These are phyloP conservation scores for Premnoplex brunnescens DNA, from an alignment of 2,797 vertebrate genomes.

Conservation along the genomic window DNA sequence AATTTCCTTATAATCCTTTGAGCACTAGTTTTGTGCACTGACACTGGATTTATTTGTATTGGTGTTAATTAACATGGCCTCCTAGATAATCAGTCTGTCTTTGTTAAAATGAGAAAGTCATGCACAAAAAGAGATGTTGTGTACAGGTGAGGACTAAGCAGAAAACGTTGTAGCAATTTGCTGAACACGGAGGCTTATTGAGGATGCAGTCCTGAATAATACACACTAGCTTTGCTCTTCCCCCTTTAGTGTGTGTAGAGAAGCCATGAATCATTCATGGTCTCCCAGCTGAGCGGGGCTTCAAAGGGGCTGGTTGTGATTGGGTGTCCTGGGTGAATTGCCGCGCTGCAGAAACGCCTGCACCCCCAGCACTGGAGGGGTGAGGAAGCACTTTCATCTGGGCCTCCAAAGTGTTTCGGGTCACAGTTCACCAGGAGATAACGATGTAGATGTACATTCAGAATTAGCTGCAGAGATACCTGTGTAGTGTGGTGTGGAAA, in stretches of 20 bases:
- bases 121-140: constrained; percentile 76
- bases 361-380: constrained; percentile 82
- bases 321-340: constrained; percentile 89
- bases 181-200: constrained; percentile 86
- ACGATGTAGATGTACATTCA: constrained; percentile 83
- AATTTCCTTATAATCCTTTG: not conserved
- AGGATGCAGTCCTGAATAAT: constrained; percentile 86
- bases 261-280: constrained; percentile 94
- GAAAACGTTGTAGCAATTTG: constrained; percentile 85
- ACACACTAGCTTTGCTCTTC: constrained; percentile 85
- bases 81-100: constrained; percentile 65
- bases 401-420: constrained; percentile 83
- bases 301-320: constrained; percentile 90
- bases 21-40: not conserved
- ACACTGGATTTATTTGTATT: not conserved
- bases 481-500: constrained; percentile 82
- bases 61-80: constrained; percentile 56
- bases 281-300: constrained; percentile 89
- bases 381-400: constrained; percentile 85
- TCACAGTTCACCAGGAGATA: constrained; percentile 90
- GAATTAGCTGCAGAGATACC: constrained; percentile 85
- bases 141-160: constrained; percentile 81
- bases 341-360: constrained; percentile 79
- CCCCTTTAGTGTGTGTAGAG: constrained; percentile 85
- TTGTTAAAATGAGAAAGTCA: constrained; percentile 71